These are phyloP conservation scores for Nibea albiflora DNA, from an alignment of 2,113 vertebrate genomes.

Conservation along the genomic window DNA sequence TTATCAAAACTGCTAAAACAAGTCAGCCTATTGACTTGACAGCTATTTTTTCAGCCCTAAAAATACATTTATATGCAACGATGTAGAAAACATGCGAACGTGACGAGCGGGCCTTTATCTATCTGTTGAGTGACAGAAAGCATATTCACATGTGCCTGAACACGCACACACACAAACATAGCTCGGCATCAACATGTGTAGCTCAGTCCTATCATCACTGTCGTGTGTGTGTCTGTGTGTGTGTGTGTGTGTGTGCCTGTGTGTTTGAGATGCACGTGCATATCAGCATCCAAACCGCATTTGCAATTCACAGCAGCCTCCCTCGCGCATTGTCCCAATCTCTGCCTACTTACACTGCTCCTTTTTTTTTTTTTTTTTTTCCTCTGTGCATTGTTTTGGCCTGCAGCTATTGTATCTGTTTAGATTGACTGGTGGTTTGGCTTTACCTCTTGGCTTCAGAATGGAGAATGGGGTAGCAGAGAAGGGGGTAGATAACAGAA, in stretches of 20 bases:
- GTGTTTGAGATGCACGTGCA: slow-evolving; percentile 52
- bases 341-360: slow-evolving; percentile 63
- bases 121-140: slow-evolving; percentile 18
- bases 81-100: not conserved
- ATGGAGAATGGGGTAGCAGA: slow-evolving; percentile 49
- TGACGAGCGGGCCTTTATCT: slow-evolving; percentile 3
- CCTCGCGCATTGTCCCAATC: slow-evolving; percentile 72
- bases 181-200: not conserved
- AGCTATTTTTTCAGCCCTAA: not conserved
- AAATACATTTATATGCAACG: not conserved
- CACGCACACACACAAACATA: not conserved
- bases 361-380: slow-evolving; percentile 44
- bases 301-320: slow-evolving; percentile 76
- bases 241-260: not conserved
- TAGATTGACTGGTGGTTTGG: slow-evolving; percentile 80
- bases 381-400: slow-evolving; percentile 79
- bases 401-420: slow-evolving; percentile 81
- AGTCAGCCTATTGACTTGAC: no score
- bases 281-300: slow-evolving; percentile 58
- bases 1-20: not conserved
- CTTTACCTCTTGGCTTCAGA: slow-evolving; percentile 72
- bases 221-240: not conserved
- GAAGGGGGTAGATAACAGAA: slow-evolving; percentile 62
- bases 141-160: not conserved
- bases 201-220: no score